Evolutionary conservation across 2,797 vertebrate genomes (phyloP).

Genomic region (Atherinosoma microstoma): DNA sequence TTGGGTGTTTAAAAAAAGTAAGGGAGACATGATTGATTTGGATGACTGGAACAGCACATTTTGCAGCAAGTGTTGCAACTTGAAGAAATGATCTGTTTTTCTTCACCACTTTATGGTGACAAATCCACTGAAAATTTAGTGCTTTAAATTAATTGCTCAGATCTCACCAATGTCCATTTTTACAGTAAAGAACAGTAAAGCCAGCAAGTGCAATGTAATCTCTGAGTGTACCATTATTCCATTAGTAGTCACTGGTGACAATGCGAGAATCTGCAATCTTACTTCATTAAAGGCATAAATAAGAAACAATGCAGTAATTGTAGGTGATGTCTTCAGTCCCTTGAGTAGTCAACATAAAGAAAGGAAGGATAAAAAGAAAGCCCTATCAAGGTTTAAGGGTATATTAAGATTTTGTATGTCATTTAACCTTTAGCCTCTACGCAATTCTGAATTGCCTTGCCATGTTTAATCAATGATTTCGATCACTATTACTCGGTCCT

Average conservation of each 20-base stretch:
- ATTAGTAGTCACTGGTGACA: conserved; percentile 19
- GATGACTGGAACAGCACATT: background rate
- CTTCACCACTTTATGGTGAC: too few species aligned
- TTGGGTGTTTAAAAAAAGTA: too few species aligned
- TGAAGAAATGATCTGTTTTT: background rate
- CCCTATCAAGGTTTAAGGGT: conserved; percentile 27
- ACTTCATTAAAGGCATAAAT: conserved; percentile 8
- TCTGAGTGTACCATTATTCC: conserved; percentile 10
- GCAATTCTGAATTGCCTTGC: conserved; percentile 62
- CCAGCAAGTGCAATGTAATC: background rate
- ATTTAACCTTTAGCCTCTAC: conserved; percentile 70
- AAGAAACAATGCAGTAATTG: conserved; percentile 46
- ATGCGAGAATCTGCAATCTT: conserved; percentile 7
- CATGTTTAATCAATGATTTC: conserved; percentile 64
- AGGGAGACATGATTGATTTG: background rate
- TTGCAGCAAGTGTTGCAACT: background rate
- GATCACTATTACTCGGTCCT: conserved; percentile 54
- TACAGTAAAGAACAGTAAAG: background rate
- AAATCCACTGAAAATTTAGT: too few species aligned
- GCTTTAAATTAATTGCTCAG: too few species aligned
- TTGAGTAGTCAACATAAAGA: conserved; percentile 28
- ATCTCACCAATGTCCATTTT: too few species aligned
- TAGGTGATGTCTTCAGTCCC: conserved; percentile 14
- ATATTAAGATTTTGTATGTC: conserved; percentile 48
- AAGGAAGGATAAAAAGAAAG: conserved; percentile 19